These are phyloP conservation scores for Poeciliopsis prolifica DNA, from an alignment of 2,113 vertebrate species.

Conservation along the genomic window DNA sequence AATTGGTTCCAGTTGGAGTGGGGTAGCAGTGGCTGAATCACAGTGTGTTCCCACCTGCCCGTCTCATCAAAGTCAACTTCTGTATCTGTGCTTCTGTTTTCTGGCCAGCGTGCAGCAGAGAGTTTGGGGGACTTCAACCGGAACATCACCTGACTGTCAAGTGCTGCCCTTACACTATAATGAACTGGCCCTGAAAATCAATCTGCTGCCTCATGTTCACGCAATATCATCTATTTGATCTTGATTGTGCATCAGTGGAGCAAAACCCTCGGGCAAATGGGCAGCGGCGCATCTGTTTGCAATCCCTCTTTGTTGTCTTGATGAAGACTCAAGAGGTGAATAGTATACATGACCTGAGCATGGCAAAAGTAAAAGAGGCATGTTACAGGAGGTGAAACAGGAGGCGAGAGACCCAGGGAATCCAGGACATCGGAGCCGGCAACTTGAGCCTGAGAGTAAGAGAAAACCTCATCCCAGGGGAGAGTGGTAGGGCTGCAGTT, in stretches of 20 bases:
- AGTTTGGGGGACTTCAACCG: conserved; percentile 58
- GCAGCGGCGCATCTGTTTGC: conserved; percentile 51
- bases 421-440: conserved; percentile 70
- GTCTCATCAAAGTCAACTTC: conserved; percentile 16
- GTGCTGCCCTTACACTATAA: conserved; percentile 68
- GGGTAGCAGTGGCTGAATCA: conserved; percentile 26
- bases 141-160: conserved; percentile 68
- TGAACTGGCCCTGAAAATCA: conserved; percentile 65
- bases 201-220: conserved; percentile 61
- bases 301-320: conserved; percentile 63
- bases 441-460: conserved; percentile 72
- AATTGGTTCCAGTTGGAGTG: conserved; percentile 35
- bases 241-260: conserved; percentile 67
- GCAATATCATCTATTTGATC: conserved; percentile 69
- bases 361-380: conserved; percentile 57
- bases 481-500: conserved; percentile 58
- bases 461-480: conserved; percentile 76
- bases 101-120: conserved; percentile 34
- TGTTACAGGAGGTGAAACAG: conserved; percentile 71
- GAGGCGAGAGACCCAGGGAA: conserved; percentile 66
- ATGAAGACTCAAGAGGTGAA: conserved; percentile 64
- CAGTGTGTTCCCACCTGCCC: conserved; percentile 53
- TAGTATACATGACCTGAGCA: conserved; percentile 66
- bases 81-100: conserved; percentile 31
- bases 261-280: conserved; percentile 63